phyloP scores from a whole-genome alignment of 1,140 invertebrate genomes.

The Macrotrachela quadricornifera region DNA sequence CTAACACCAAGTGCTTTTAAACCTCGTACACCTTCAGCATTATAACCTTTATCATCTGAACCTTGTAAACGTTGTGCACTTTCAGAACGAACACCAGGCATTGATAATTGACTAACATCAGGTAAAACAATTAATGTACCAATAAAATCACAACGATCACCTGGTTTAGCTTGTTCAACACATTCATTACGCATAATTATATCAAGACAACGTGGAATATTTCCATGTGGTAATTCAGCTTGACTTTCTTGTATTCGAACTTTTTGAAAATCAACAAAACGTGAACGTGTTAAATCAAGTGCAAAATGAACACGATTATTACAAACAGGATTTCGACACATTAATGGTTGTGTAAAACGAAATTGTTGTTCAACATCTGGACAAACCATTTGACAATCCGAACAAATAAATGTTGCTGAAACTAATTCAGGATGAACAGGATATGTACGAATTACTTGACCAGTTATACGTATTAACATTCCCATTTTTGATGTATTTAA shows the following conservation, averaged over 20 bases:
- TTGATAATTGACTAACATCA: constrained; percentile 63
- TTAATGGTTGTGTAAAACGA: constrained; percentile 57
- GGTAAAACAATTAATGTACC: constrained; percentile 89
- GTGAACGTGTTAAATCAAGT: constrained; percentile 72
- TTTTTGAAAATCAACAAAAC: constrained; percentile 97
- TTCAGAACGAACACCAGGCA: constrained; percentile 60
- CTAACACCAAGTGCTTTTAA: constrained; percentile 78
- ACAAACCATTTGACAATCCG: constrained; percentile 82
- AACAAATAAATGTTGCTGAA: constrained; percentile 71
- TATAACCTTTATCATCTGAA: constrained; percentile 37
- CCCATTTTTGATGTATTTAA: constrained; percentile 83
- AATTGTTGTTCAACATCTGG: constrained; percentile 94
- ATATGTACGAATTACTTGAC: constrained; percentile 92
- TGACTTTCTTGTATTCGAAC: constrained; percentile 93
- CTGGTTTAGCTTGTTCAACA: constrained; percentile 82
- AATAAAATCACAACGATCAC: constrained; percentile 77
- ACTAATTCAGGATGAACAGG: constrained; percentile 82
- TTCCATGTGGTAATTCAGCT: constrained; percentile 78
- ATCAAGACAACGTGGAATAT: constrained; percentile 85
- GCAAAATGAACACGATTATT: constrained; percentile 68
- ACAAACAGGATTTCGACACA: constrained; percentile 85
- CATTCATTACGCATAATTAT: constrained; percentile 81
- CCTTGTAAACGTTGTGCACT: constrained; percentile 46
- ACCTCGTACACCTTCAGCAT: constrained; percentile 66
- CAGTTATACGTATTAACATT: constrained; percentile 73